Evolutionary conservation across 2,113 vertebrate species (phyloP).

Genomic region (Lagopus leucura): DNA sequence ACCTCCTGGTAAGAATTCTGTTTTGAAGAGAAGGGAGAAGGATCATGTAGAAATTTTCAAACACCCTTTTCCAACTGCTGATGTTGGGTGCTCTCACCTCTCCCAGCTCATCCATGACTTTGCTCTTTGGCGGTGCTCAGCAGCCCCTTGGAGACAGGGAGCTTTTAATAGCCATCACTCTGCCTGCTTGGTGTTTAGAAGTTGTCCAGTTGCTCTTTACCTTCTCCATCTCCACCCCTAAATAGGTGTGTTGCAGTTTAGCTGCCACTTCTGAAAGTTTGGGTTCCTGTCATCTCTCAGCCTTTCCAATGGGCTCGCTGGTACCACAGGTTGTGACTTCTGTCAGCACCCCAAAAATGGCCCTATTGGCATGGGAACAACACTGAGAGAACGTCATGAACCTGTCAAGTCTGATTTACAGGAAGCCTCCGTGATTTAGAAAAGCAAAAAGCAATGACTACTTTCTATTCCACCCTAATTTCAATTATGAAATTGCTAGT

Average conservation of each 20-base stretch:
- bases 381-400: constrained; percentile 17
- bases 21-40: not conserved
- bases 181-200: not conserved
- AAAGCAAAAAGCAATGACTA: constrained; percentile 41
- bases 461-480: constrained; percentile 55
- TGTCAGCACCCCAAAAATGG: not conserved
- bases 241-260: not conserved
- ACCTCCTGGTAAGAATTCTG: not conserved
- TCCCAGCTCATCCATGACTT: not conserved
- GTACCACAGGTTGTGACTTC: not conserved
- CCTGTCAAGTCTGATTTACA: constrained; percentile 56
- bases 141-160: not conserved
- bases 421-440: constrained; percentile 40
- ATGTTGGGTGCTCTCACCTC: not conserved
- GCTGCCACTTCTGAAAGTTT: not conserved
- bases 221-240: not conserved
- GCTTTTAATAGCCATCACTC: rapidly evolving
- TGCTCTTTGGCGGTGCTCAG: not conserved
- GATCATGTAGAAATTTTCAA: not conserved
- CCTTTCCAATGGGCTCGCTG: not conserved
- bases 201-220: not conserved
- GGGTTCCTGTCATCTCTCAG: not conserved
- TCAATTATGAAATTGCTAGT: constrained; percentile 57
- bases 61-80: not conserved
- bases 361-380: constrained; percentile 15